Base-by-base conservation (phyloP, 1,140 invertebrate genomes). In the Cyclina sinensis region DNA sequence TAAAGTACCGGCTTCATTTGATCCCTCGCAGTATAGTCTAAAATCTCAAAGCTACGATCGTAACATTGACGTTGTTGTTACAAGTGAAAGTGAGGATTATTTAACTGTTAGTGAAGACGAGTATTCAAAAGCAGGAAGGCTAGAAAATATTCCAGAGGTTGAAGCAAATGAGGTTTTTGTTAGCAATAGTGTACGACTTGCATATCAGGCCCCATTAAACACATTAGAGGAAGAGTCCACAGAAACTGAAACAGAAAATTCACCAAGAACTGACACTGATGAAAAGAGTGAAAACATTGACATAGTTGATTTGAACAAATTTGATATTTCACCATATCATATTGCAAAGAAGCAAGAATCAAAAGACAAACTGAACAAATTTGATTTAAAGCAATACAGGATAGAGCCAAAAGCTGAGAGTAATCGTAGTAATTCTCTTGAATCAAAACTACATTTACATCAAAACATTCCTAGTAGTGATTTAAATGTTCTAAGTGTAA, bases 31-130 rank as follows among this genome's bases (percentile, higher is more conserved):
- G 46, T 87, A 79, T 54, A 87, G 85, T 70, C 11, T 87, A 14
- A 87, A 87, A 43, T 87, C 85, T 5, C 85, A 87, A 39, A 87
- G 76, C 54, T 87, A 87, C 76, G 85, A 87, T 80, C 48, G 85
- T 32, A 70, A 74, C 21, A 43, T 82, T 3, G 86, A 88, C 59
- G 48, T 88, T 30, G 37, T 88, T 59, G 79, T 88, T n/a, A 82
- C 86, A 27, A 88, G 86, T 83, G 86, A 88, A 62, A 88, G 86
- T 46, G 86, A 88, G 27, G 86, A 88, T 83, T 88, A 88, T 82
- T 57, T 88, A 74, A 88, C 86, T 39, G 86, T 88, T 0, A 88
- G 86, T 76, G 86, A 88, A 14, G 86, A 88, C 51, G 86, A 88
- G 37, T 88, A 82, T 82, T 88, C 79, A 4, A 48, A 37, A 48